Evolutionary conservation across 2,888 invertebrate species (phyloP), one percentile per base, ranked within the genome.

Genomic region (Nemotelus pantherinus): DNA sequence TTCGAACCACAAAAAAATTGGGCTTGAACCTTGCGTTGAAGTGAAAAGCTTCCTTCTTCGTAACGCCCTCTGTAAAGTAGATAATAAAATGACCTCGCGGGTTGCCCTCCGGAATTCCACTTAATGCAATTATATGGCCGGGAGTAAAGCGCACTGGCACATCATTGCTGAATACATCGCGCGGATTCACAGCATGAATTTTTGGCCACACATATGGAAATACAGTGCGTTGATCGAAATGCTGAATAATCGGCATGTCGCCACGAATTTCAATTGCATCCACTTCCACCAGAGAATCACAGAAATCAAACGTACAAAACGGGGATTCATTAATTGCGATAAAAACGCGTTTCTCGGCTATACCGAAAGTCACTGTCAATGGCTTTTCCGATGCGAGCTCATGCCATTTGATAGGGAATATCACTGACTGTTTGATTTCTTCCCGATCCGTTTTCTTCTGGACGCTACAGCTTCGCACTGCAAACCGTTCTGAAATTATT

Each of bases 181-280:
- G 9, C 7, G 53, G 48, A 76, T 75, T 65, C n/a, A 77, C 78
- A 5, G 64, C 53, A 55, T 79, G 80, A 6, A 79, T 47, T 3
- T 75, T 45, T 10, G 81, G 81, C 25, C 74, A 76, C 45, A 79
- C 77, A 3, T 64, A 44, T 64, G 81, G 87, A 70, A 84, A 87
- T 2, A 85, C 80, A 2, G 84, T 82, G 3, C 87, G 85, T 82
- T 87, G 87, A 82, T 87, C 87, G 3, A 87, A 84, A 80, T 87
- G 87, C 77, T 84, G 86, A 47, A 87, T 83, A 53, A 83, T 84
- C 80, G 86, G 86, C 78, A 87, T 84, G 79, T 87, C 86, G 77
- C 86, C 86, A n/a, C 82, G 82, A 53, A 87, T 83, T 77, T 86
- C 84, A 7, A 87, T 78, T 0, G 84, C 80, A 3, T 85, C 84